Conservation (phyloP, 2,113 vertebrate genomes). For the Labrus mixtus region DNA sequence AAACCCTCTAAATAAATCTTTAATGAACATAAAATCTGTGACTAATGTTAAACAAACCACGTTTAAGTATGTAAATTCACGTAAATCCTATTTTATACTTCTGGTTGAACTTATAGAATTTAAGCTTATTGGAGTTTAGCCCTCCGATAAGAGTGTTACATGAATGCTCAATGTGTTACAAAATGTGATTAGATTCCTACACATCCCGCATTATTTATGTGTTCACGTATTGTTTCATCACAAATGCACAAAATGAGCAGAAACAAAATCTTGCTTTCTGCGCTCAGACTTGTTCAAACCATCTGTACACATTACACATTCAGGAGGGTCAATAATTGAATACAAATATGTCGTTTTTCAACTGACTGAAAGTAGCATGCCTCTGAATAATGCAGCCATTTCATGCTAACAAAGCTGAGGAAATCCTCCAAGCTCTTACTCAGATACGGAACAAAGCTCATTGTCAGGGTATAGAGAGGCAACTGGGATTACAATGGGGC, state of each 20-base stretch:
- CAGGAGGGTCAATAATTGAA: constrained; percentile 75
- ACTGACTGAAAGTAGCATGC: constrained; percentile 47
- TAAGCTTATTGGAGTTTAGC: neutral
- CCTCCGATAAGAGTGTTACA: constrained; percentile 2
- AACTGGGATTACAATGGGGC: constrained; percentile 71
- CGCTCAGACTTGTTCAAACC: constrained; percentile 8
- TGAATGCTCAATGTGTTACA: neutral
- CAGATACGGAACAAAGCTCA: constrained; percentile 71
- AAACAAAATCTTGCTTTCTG: neutral
- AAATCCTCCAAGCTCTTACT: constrained; percentile 55
- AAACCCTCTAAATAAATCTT: neutral
- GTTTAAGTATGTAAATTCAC: neutral
- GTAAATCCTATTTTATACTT: neutral
- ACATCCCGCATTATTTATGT: neutral
- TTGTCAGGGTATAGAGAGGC: constrained; percentile 69
- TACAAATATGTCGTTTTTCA: constrained; percentile 63
- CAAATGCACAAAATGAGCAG: neutral
- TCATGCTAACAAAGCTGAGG: constrained; percentile 54
- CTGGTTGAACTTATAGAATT: neutral
- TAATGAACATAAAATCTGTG: neutral
- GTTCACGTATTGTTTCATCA: neutral
- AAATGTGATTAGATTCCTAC: neutral
- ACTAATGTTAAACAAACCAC: neutral
- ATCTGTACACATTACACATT: constrained; percentile 73
- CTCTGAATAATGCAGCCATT: constrained; percentile 77